Evolutionary conservation across 2,888 invertebrate species (phyloP).

Genomic region (Vanessa cardui): DNA sequence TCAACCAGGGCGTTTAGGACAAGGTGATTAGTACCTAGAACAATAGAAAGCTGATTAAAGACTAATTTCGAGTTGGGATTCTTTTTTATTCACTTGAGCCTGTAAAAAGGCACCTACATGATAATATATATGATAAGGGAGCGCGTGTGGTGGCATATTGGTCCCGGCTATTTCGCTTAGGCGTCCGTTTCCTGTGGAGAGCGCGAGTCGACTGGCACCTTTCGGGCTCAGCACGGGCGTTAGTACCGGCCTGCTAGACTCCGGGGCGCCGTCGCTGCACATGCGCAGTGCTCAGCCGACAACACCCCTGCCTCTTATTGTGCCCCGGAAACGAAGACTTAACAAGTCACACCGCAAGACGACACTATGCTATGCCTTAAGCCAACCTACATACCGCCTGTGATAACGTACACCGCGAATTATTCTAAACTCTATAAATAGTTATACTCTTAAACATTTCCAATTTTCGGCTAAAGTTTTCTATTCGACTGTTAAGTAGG

Average conservation of each 20-base stretch:
- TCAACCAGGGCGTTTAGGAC: conserved; percentile 52
- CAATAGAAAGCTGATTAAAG: conserved; percentile 49
- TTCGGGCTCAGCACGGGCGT: conserved; percentile 64
- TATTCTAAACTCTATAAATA: not conserved
- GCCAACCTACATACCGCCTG: conserved; percentile 18
- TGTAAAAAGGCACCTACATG: conserved; percentile 52
- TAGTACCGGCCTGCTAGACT: conserved; percentile 75
- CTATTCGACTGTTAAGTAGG: not conserved
- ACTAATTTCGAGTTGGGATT: not conserved
- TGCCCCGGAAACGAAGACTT: conserved; percentile 78
- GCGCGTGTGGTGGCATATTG: conserved; percentile 51
- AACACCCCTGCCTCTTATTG: conserved; percentile 75
- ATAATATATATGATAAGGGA: conserved; percentile 45
- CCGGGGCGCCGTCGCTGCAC: conserved; percentile 74
- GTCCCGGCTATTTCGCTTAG: conserved; percentile 39
- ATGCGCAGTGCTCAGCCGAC: conserved; percentile 77
- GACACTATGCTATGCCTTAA: conserved; percentile 48
- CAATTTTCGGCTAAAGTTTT: not conserved
- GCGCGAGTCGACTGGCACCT: conserved; percentile 68
- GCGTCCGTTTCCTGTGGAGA: conserved; percentile 58
- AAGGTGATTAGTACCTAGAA: conserved; percentile 63
- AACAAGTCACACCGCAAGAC: conserved; percentile 72
- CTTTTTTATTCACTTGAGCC: not conserved
- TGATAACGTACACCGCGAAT: conserved; percentile 16
- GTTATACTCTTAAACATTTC: not conserved